These are phyloP conservation scores for Rapana venosa DNA, from an alignment of 2,888 invertebrate species.

Conservation along the genomic window DNA sequence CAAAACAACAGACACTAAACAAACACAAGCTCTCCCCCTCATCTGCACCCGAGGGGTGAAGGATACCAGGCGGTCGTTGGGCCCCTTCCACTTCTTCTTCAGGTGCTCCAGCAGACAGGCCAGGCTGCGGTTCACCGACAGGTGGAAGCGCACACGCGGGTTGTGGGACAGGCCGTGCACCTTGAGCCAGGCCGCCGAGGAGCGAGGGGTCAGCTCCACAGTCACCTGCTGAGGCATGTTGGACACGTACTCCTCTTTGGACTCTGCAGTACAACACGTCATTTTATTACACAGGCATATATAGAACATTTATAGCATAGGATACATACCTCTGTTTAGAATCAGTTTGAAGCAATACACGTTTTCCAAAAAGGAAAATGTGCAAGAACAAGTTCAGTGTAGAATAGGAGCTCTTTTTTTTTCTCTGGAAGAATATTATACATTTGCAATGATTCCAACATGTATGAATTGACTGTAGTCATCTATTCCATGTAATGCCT, in stretches of 20 bases:
- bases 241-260: constrained; percentile 66
- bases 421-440: too few species aligned
- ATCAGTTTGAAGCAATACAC: not conserved
- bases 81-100: constrained; percentile 87
- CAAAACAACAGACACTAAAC: too few species aligned
- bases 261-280: constrained; percentile 10
- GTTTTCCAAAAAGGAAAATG: too few species aligned
- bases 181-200: constrained; percentile 88
- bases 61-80: constrained; percentile 71
- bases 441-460: too few species aligned
- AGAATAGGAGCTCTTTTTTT: too few species aligned
- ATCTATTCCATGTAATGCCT: too few species aligned
- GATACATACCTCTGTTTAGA: not conserved
- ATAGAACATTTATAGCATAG: not conserved
- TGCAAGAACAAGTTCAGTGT: too few species aligned
- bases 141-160: constrained; percentile 87
- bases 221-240: constrained; percentile 88
- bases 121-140: constrained; percentile 87
- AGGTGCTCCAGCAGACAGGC: constrained; percentile 86
- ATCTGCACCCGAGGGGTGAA: too few species aligned
- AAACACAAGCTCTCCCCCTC: too few species aligned
- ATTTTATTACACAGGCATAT: not conserved
- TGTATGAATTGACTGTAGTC: too few species aligned
- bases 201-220: constrained; percentile 87
- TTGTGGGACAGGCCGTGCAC: constrained; percentile 92